A percentile compares a stretch with the other conserved stretches of the same genome.
These are phyloP conservation scores for Alviniconcha strummeri DNA, from an alignment of 2,888 invertebrate genomes.

Conservation along the genomic window DNA sequence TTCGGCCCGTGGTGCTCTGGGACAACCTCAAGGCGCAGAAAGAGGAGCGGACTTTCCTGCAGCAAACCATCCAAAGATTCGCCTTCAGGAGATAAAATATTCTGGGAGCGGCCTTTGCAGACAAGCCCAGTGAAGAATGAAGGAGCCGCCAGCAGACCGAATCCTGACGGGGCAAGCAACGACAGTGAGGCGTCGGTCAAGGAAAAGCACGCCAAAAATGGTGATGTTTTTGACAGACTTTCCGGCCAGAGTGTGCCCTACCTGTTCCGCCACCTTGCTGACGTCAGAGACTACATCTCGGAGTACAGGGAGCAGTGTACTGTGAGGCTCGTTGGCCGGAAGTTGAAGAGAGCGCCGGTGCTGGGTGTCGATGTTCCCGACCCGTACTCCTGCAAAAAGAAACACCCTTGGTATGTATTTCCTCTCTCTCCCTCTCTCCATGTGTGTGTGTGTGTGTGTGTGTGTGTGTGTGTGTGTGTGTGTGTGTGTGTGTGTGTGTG, in stretches of 20 bases:
- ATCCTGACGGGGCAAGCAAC: background rate
- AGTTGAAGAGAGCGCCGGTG: constrained; percentile 13
- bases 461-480: constrained; percentile 3
- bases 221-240: constrained; percentile 17
- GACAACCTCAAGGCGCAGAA: background rate
- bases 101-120: background rate
- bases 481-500: background rate
- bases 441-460: background rate
- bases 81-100: background rate
- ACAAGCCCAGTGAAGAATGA: background rate
- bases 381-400: constrained; percentile 24
- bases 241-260: constrained; percentile 7
- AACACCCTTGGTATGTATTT: background rate
- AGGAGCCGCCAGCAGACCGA: background rate
- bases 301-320: constrained; percentile 30
- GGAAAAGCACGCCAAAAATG: background rate
- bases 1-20: constrained; percentile 15
- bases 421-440: background rate
- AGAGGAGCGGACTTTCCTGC: background rate
- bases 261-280: constrained; percentile 19
- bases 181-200: background rate
- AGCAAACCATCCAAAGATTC: background rate
- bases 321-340: constrained; percentile 25
- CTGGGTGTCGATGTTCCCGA: constrained; percentile 32
- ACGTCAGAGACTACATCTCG: constrained; percentile 21